Base-by-base conservation (phyloP, 2,113 vertebrate genomes). In the Anoura caudifer region DNA sequence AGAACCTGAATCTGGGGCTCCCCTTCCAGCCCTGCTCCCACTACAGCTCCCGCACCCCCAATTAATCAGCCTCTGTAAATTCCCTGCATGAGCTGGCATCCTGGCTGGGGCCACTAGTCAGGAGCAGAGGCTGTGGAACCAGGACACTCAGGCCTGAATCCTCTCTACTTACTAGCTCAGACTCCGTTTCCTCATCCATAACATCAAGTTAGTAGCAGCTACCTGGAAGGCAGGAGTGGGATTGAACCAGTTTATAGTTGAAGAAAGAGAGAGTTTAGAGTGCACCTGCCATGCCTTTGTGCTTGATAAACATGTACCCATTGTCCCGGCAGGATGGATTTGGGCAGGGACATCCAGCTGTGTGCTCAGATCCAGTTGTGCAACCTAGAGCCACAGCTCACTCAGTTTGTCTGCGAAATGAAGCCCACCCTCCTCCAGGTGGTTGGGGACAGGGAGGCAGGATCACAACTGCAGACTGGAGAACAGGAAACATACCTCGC, bases 301-400 rank as follows among this genome's bases (percentile, higher is more conserved):
- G 33, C 7, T 22, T 24, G 43, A 33, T 19, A 31, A 31, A 22
- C 2, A 2, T 50, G 79, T 13, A 24, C 38, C 59, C 7, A 10
- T 65, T 19, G 47, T 9, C 41, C 70, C 10, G 3, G 12, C 3
- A 22, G 24, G n/a, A 1, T 1, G 24, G 36, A 45, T 1, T 14
- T 36, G 77, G 9, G 13, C 10, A 65, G 31, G 41, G 33, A 31
- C 17, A 4, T 54, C 52, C n/a, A 47, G 9, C 36, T 59, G 52
- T 41, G n/a, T 15, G 4, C 7, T 31, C 47, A 79, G 47, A 50
- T 52, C 76, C 33, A n/a, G 33, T 2, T 79, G 47, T 79, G 4
- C 61, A 22, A 26, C 45, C 52, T 24, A 13, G 38, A 47, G 65
- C 19, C 12, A 4, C 45, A 22, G 47, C 24, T 61, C n/a, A 17